Evolutionary conservation across 2,797 vertebrate species (phyloP), one percentile per base, ranked within the genome.

Genomic region (Labeo calbasu): DNA sequence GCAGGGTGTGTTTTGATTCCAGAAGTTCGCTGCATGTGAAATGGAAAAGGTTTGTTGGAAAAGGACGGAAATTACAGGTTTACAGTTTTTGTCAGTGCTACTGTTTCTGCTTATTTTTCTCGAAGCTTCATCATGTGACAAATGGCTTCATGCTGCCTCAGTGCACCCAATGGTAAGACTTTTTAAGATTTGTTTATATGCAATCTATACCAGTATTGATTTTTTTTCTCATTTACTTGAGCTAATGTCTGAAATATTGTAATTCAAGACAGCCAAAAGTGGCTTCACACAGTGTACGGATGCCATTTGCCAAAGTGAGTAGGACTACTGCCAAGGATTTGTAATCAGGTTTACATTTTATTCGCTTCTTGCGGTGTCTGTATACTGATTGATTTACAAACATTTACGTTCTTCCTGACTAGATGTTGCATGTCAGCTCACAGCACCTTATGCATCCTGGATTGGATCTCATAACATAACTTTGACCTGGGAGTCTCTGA

Each of bases 401-500:
- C 12, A 40, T 73, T 75, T 48, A 51, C 15, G 12, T 46, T 50
- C 7, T 25, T 61, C 7, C 32, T 40, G 53, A 46, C 32, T 32
- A 94, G 93, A 86, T 71, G 86, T 81, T 50, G 79, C 82, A 65
- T 80, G 88, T n/a, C 63, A 86, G 8, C 93, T 92, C 7, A 63
- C 80, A 21, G 88, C 92, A 4, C 94, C 94, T 0, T 93, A 94
- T 90, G 92, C 91, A n/a, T 93, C 93, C 86, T 86, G 63, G 36
- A 93, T 94, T 70, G 91, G 92, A 86, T 91, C 72, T 78, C 89
- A 93, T 43, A 91, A 28, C 57, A 66, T 95, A 88, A 91, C 91
- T 6, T 51, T 96, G 77, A 76, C 90, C 5, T 95, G 95, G 95
- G 91, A 89, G 50, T 12, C 90, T 77, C 89, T 93, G 85, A 96